Evolutionary conservation across 2,797 vertebrate species (phyloP).

Genomic region (Sebastiscus tertius): DNA sequence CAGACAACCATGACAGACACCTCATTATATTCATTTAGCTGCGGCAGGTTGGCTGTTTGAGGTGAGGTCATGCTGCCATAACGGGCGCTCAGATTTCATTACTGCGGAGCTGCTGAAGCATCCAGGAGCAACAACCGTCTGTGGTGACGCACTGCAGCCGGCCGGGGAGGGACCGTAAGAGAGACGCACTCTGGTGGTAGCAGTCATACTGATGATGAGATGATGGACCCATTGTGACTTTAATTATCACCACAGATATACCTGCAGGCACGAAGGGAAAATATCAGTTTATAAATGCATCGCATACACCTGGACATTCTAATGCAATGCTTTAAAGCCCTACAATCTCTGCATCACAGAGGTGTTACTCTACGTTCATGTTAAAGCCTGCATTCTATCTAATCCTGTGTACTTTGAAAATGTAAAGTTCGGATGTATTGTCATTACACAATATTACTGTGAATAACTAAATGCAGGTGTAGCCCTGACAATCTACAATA

Average conservation of each 20-base stretch:
- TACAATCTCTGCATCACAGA: no score
- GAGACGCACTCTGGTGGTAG: background rate
- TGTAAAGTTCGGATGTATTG: background rate
- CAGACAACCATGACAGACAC: slow-evolving; percentile 13
- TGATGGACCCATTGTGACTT: background rate
- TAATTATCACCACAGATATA: background rate
- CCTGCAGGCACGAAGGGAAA: background rate
- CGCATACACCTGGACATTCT: background rate
- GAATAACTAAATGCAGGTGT: no score
- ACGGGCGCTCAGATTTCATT: slow-evolving; percentile 53
- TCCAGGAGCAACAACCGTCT: slow-evolving; percentile 16
- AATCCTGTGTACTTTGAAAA: background rate
- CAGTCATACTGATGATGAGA: background rate
- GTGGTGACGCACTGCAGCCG: slow-evolving; percentile 30
- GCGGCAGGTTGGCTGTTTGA: slow-evolving; percentile 22
- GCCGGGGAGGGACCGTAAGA: background rate
- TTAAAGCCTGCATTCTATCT: background rate
- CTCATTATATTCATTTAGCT: slow-evolving; percentile 34
- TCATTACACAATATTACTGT: no score
- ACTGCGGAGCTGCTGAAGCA: slow-evolving; percentile 37
- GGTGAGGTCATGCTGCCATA: slow-evolving; percentile 60
- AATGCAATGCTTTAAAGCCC: no score
- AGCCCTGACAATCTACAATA: no score
- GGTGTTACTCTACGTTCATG: background rate
- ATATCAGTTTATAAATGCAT: background rate